Evolutionary conservation across 2,113 vertebrate species (phyloP).

Genomic region (Ariopsis seemanni): DNA sequence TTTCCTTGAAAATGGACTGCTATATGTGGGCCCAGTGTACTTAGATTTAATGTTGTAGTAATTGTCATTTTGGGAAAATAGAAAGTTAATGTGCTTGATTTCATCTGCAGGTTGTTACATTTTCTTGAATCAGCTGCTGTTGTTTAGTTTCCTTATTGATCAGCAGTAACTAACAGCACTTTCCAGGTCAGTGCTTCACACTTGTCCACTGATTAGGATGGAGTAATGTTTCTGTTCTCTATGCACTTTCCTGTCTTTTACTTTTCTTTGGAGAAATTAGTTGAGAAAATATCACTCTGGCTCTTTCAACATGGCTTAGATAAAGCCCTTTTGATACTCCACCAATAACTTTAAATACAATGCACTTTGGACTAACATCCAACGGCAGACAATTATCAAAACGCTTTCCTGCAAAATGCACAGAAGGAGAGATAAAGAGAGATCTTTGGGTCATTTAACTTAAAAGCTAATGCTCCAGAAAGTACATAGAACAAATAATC

Average conservation of each 20-base stretch:
- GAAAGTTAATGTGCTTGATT: constrained; percentile 42
- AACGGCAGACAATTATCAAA: constrained; percentile 76
- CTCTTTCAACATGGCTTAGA: constrained; percentile 9
- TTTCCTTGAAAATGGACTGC: background rate
- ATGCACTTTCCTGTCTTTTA: constrained; percentile 26
- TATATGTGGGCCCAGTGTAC: background rate
- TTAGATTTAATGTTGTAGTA: background rate
- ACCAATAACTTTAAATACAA: constrained; percentile 63
- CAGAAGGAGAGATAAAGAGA: constrained; percentile 50
- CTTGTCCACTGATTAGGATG: constrained; percentile 41
- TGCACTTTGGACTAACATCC: constrained; percentile 65
- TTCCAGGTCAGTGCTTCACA: constrained; percentile 5
- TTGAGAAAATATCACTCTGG: constrained; percentile 7
- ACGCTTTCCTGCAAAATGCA: constrained; percentile 58
- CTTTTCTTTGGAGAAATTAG: constrained; percentile 18
- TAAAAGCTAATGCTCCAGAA: constrained; percentile 76
- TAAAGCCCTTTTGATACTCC: constrained; percentile 53
- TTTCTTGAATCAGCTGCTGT: constrained; percentile 24
- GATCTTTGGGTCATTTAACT: constrained; percentile 74
- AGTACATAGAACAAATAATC: constrained; percentile 78
- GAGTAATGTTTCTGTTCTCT: constrained; percentile 38
- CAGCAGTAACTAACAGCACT: constrained; percentile 37
- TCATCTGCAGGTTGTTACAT: constrained; percentile 45
- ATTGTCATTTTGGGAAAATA: background rate
- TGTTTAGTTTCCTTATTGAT: constrained; percentile 47